These are phyloP conservation scores for Ochotona curzoniae DNA, from an alignment of 2,113 vertebrate species.

Conservation along the genomic window DNA sequence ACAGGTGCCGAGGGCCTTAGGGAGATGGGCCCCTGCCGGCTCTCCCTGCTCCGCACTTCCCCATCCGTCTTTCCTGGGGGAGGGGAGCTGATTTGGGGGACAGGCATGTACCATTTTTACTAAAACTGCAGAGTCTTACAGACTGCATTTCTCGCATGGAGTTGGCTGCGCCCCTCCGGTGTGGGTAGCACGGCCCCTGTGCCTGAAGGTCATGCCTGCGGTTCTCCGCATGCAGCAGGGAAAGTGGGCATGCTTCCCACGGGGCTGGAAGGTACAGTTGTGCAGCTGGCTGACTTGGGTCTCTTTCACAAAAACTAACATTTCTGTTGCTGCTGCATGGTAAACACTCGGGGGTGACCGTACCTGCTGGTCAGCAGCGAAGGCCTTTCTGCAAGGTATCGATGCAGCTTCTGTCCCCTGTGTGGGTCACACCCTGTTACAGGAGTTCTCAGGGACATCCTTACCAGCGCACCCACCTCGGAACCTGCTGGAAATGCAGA, in stretches of 20 bases:
- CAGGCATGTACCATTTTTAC: neutral
- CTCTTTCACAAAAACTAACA: neutral
- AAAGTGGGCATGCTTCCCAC: neutral
- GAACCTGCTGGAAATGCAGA: conserved; percentile 4
- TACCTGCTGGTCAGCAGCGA: neutral
- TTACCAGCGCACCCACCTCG: neutral
- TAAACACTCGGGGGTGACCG: neutral
- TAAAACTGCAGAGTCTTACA: neutral
- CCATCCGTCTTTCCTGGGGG: neutral
- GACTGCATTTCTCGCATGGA: neutral
- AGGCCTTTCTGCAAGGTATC: neutral
- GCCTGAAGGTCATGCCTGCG: neutral
- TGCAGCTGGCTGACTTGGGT: conserved; percentile 14
- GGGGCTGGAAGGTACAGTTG: neutral
- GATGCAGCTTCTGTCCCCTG: neutral
- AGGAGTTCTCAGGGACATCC: neutral
- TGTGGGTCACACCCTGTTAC: neutral
- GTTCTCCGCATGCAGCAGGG: neutral
- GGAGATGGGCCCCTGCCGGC: neutral
- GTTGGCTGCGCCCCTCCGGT: neutral
- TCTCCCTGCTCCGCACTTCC: conserved; percentile 17
- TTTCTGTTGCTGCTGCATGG: conserved; percentile 37
- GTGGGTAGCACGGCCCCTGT: neutral
- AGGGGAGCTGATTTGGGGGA: neutral
- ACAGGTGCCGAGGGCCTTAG: neutral